Evolutionary conservation across 2,888 invertebrate genomes (phyloP).

Genomic region (Apotomis betuletana): DNA sequence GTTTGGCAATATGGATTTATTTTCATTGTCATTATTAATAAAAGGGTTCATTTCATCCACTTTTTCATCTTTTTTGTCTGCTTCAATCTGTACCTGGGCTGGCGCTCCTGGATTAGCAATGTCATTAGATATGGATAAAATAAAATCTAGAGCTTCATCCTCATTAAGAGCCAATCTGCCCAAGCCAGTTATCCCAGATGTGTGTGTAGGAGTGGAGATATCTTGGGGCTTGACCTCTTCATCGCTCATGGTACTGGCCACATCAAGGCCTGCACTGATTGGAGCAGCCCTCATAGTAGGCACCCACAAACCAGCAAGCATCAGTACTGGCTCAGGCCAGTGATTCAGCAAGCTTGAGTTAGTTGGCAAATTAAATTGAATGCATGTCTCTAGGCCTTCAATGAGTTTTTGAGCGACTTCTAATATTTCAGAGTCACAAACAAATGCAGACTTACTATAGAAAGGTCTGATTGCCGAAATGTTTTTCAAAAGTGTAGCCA

Average conservation of each 20-base stretch:
- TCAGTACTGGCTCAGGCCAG: conserved; percentile 93
- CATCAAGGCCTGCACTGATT: conserved; percentile 89
- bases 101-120: conserved; percentile 47
- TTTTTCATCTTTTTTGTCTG: conserved; percentile 45
- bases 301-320: conserved; percentile 93
- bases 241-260: conserved; percentile 85
- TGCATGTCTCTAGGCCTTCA: conserved; percentile 89
- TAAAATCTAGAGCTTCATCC: conserved; percentile 88
- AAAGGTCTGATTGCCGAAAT: conserved; percentile 90
- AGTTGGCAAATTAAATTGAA: conserved; percentile 89
- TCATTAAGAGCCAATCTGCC: conserved; percentile 84
- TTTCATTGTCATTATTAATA: conserved; percentile 40
- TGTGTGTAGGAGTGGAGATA: conserved; percentile 66
- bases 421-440: conserved; percentile 91
- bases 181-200: conserved; percentile 68
- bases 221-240: conserved; percentile 76
- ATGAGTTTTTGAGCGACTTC: conserved; percentile 90
- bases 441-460: conserved; percentile 91
- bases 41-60: conserved; percentile 45
- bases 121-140: conserved; percentile 81
- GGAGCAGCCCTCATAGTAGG: conserved; percentile 91
- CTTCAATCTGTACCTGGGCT: conserved; percentile 44
- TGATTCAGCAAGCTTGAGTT: conserved; percentile 94
- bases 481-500: conserved; percentile 91
- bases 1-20: conserved; percentile 54